These are phyloP conservation scores for Empis stercorea DNA, from an alignment of 2,888 invertebrate species.

Conservation along the genomic window DNA sequence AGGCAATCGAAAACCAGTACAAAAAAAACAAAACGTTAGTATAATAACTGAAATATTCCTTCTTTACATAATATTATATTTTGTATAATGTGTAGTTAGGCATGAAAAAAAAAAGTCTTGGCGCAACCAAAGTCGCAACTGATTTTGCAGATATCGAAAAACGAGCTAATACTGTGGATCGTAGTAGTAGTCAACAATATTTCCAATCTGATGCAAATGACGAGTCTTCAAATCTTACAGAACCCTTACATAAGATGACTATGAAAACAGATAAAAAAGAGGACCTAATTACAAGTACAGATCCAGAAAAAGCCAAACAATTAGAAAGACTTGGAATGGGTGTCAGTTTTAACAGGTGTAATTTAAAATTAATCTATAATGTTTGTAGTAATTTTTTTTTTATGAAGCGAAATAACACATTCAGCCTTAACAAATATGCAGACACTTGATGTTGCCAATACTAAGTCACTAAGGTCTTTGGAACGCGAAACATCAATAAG, in stretches of 20 bases:
- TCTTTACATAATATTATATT: constrained; percentile 5
- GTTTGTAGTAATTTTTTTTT: constrained; percentile 9
- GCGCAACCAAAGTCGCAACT: constrained; percentile 87
- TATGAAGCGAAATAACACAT: constrained; percentile 51
- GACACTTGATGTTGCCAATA: constrained; percentile 54
- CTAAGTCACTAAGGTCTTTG: constrained; percentile 34
- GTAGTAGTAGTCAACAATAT: constrained; percentile 33
- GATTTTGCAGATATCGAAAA: constrained; percentile 93
- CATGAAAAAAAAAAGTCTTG: constrained; percentile 75
- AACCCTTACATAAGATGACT: constrained; percentile 68
- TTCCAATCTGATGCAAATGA: too few species aligned
- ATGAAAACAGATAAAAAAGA: constrained; percentile 56
- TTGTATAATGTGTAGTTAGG: constrained; percentile 57
- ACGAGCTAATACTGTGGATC: constrained; percentile 59
- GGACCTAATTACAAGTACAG: constrained; percentile 54
- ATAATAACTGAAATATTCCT: background rate
- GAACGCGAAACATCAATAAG: constrained; percentile 32
- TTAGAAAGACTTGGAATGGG: constrained; percentile 93
- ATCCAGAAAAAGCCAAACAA: constrained; percentile 76
- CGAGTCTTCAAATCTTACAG: constrained; percentile 9
- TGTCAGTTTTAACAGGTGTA: constrained; percentile 37
- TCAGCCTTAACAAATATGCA: constrained; percentile 86
- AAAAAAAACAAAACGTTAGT: constrained; percentile 56
- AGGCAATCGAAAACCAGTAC: constrained; percentile 52
- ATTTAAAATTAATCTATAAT: too few species aligned